These are phyloP conservation scores for Aelia acuminata DNA, from an alignment of 2,888 invertebrate genomes.

Conservation along the genomic window DNA sequence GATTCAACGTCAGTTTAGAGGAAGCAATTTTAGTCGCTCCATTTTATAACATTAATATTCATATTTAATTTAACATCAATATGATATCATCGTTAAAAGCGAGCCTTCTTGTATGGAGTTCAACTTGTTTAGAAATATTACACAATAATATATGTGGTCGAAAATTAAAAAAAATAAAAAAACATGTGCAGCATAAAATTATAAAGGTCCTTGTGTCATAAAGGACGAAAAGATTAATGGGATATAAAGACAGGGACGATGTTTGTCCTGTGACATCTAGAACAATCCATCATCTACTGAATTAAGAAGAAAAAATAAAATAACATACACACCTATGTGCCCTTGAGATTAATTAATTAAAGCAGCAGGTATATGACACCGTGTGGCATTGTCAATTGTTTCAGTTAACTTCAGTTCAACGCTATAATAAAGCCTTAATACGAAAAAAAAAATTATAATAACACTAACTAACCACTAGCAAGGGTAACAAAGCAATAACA, in stretches of 20 bases:
- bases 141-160: not conserved
- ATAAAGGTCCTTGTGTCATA: not conserved
- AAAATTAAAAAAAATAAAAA: not conserved
- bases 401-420: not conserved
- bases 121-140: too few species aligned
- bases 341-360: constrained; percentile 28
- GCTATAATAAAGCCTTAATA: not conserved
- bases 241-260: not conserved
- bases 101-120: too few species aligned
- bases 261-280: constrained; percentile 20
- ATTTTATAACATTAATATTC: too few species aligned
- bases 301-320: constrained; percentile 8
- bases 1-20: too few species aligned
- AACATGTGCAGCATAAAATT: not conserved
- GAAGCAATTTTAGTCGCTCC: too few species aligned
- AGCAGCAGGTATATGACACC: not conserved
- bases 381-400: not conserved
- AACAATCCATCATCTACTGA: constrained; percentile 17
- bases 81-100: too few species aligned
- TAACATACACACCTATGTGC: not conserved
- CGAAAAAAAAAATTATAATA: too few species aligned
- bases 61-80: too few species aligned
- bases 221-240: not conserved
- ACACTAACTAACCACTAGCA: too few species aligned
- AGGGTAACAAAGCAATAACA: too few species aligned